phyloP scores from a whole-genome alignment of 2,113 vertebrate genomes.

The Meleagris gallopavo region DNA sequence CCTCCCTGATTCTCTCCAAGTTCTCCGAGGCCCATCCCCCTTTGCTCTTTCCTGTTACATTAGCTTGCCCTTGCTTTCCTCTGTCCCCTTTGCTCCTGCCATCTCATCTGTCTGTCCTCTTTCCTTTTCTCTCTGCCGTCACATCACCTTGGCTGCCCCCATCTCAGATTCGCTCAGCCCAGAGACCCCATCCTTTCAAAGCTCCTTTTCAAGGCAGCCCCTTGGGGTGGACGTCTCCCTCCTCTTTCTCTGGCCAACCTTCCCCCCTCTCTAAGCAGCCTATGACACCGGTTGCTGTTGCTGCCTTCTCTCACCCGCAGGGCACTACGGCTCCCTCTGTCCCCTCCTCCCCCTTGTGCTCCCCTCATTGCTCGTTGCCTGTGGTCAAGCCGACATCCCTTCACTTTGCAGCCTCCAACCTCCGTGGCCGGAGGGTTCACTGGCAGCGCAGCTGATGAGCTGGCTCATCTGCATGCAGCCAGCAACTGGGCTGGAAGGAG shows the following conservation, averaged over 20 bases:
- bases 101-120: background rate
- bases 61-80: background rate
- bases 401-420: slow-evolving; percentile 37
- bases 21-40: slow-evolving; percentile 8
- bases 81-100: background rate
- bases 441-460: slow-evolving; percentile 55
- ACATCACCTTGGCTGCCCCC: background rate
- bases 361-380: background rate
- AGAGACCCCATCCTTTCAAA: background rate
- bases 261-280: background rate
- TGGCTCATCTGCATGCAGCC: slow-evolving; percentile 60
- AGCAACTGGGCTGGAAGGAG: slow-evolving; percentile 66
- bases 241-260: background rate
- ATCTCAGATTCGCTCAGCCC: background rate
- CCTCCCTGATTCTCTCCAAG: slow-evolving; percentile 3
- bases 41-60: background rate
- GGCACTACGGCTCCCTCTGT: background rate
- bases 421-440: slow-evolving; percentile 15
- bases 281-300: background rate
- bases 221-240: background rate
- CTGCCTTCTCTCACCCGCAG: background rate
- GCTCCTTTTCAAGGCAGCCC: background rate
- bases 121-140: background rate
- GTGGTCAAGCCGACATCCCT: slow-evolving; percentile 27
- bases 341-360: background rate